Conservation (phyloP, 2,113 vertebrate species). For the Lethenteron camtschaticum region DNA sequence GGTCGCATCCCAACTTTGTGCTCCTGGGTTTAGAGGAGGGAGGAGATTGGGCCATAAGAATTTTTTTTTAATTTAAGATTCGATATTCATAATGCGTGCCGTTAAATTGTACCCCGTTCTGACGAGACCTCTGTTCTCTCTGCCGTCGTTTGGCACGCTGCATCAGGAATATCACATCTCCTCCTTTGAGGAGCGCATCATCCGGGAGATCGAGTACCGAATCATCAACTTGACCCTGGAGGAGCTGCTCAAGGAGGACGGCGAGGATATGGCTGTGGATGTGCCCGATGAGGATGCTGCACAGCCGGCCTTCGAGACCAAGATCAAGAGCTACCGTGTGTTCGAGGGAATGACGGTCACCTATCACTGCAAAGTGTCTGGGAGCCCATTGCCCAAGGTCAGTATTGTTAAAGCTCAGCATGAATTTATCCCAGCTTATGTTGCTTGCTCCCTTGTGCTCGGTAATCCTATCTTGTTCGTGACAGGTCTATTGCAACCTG, state of each 20-base stretch:
- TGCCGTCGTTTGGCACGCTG: too few species aligned
- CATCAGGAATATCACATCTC: constrained; percentile 70
- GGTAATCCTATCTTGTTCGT: too few species aligned
- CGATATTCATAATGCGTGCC: too few species aligned
- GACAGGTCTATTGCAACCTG: too few species aligned
- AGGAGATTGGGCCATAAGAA: too few species aligned
- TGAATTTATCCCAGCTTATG: too few species aligned
- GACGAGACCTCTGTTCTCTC: too few species aligned
- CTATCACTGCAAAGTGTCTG: constrained; percentile 73
- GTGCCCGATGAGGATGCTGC: constrained; percentile 44
- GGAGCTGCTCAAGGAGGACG: constrained; percentile 65
- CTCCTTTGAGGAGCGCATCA: constrained; percentile 78
- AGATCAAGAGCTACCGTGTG: constrained; percentile 73
- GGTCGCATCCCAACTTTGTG: too few species aligned
- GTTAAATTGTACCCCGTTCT: too few species aligned
- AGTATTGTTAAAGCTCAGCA: neutral
- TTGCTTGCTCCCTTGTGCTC: too few species aligned
- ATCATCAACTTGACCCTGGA: constrained; percentile 70
- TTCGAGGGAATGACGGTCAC: constrained; percentile 78
- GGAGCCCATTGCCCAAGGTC: constrained; percentile 80
- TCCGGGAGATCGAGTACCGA: constrained; percentile 79
- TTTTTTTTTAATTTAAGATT: too few species aligned
- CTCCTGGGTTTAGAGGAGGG: too few species aligned
- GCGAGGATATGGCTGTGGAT: constrained; percentile 53
- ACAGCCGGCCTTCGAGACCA: constrained; percentile 49